phyloP scores from a whole-genome alignment of 1,140 invertebrate species.

The Berghia stephanieae region DNA sequence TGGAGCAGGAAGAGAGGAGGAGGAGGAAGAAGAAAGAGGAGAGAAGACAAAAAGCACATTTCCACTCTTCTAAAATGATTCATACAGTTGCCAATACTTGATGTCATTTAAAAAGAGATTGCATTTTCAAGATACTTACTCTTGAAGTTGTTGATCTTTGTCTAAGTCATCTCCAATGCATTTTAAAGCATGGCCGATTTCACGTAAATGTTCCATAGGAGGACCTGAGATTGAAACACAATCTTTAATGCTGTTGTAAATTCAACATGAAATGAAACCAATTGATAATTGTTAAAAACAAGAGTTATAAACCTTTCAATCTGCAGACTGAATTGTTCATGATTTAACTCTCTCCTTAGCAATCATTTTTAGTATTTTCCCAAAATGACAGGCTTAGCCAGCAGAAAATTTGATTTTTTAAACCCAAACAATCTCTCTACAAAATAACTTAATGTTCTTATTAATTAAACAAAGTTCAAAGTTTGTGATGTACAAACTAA shows the following conservation, averaged over 20 bases:
- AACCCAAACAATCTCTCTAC: too few relatives aligned
- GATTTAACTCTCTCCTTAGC: too few relatives aligned
- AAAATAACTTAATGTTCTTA: too few relatives aligned
- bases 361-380: too few relatives aligned
- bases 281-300: neutral
- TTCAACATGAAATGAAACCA: neutral
- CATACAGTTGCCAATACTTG: neutral
- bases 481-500: too few relatives aligned
- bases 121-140: slow-evolving; percentile 42
- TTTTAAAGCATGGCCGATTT: slow-evolving; percentile 57
- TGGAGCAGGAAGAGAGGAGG: neutral
- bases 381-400: too few relatives aligned
- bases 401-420: too few relatives aligned
- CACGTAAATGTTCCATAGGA: slow-evolving; percentile 57
- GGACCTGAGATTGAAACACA: slow-evolving; percentile 48
- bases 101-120: neutral
- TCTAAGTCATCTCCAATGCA: slow-evolving; percentile 65
- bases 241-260: neutral
- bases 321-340: neutral
- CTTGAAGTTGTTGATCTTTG: slow-evolving; percentile 58
- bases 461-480: too few relatives aligned
- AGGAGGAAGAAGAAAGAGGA: neutral
- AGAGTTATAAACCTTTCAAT: neutral
- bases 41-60: neutral
- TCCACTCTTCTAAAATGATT: neutral